A percentile compares a stretch with the other conserved stretches of the same genome.
phyloP scores from a whole-genome alignment of 2,797 vertebrate genomes.

The Lepilemur ruficaudatus region DNA sequence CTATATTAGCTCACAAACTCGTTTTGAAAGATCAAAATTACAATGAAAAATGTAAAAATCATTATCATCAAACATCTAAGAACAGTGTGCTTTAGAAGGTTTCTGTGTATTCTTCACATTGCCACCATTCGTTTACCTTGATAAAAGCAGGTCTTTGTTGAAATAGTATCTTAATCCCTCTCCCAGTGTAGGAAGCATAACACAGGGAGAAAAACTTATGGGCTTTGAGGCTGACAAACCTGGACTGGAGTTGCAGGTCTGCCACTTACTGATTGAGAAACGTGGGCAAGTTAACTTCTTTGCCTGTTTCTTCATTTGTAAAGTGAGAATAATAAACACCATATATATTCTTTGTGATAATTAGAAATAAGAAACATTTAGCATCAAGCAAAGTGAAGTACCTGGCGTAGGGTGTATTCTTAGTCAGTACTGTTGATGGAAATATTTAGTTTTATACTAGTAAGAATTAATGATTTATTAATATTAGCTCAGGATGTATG shows the following conservation, averaged over 20 bases:
- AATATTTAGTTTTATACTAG: neutral
- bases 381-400: neutral
- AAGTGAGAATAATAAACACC: neutral
- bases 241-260: neutral
- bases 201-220: accelerated
- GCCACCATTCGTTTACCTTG: accelerated
- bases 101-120: neutral
- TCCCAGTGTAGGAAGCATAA: neutral
- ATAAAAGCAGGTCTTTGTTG: neutral
- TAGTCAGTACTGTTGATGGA: neutral
- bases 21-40: slow-evolving; percentile 17
- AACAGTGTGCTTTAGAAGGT: neutral
- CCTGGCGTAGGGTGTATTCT: neutral
- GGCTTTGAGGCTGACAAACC: neutral
- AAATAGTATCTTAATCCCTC: neutral
- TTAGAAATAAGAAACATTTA: neutral
- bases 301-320: neutral
- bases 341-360: neutral
- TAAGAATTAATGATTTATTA: neutral
- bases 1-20: neutral
- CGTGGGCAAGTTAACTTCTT: neutral
- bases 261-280: neutral
- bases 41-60: neutral
- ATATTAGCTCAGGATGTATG: neutral
- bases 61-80: neutral